These are phyloP conservation scores for Vireo griseus DNA, from an alignment of 2,797 vertebrate species.

Conservation along the genomic window DNA sequence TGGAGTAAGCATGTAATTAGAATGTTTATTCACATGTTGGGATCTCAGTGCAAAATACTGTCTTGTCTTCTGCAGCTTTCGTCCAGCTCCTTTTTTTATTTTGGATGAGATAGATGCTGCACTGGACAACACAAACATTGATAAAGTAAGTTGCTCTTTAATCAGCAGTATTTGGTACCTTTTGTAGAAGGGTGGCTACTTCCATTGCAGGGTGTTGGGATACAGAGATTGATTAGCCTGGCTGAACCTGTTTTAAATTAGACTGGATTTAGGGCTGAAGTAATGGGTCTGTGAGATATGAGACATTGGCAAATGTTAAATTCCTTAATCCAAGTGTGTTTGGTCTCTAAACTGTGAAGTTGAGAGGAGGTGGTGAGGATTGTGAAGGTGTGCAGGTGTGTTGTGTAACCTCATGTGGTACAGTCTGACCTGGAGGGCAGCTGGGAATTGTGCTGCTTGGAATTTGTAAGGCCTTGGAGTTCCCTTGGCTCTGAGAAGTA, in stretches of 20 bases:
- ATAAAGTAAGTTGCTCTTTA: constrained; percentile 76
- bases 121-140: constrained; percentile 93
- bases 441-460: background rate
- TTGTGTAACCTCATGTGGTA: background rate
- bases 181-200: background rate
- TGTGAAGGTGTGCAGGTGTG: background rate
- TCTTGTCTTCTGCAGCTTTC: constrained; percentile 78
- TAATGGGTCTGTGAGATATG: background rate
- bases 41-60: background rate
- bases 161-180: background rate
- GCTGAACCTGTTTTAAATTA: background rate
- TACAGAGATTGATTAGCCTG: background rate
- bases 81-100: constrained; percentile 91
- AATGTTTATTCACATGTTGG: background rate
- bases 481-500: background rate
- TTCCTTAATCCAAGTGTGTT: background rate
- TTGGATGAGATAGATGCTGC: constrained; percentile 96
- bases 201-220: background rate
- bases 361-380: background rate
- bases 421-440: background rate
- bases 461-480: background rate
- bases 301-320: background rate
- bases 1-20: background rate
- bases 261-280: background rate
- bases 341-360: background rate